Percentiles rank a stretch among this genome's conserved stretches.
Conservation (phyloP, 1,140 invertebrate genomes). For the Drosophila albomicans region DNA sequence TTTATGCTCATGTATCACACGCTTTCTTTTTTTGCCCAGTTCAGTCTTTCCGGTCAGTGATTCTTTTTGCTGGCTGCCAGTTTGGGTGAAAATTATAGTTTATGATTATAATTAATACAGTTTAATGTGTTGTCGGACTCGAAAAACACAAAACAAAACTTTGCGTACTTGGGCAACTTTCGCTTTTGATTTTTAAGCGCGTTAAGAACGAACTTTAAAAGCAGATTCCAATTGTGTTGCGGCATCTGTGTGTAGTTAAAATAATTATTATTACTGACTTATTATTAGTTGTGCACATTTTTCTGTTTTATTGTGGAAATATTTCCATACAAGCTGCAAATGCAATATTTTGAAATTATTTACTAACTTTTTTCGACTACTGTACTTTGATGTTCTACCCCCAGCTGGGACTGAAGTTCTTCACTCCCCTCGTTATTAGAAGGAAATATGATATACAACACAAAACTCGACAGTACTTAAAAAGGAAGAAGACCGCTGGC, state of each 20-base stretch:
- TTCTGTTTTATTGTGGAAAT: neutral
- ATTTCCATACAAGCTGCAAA: neutral
- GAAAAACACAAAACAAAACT: neutral
- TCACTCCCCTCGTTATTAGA: neutral
- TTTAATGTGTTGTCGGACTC: constrained; percentile 59
- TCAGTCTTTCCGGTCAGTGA: constrained; percentile 70
- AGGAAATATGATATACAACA: neutral
- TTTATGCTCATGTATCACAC: constrained; percentile 13
- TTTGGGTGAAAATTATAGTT: constrained; percentile 76
- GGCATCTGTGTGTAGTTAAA: neutral
- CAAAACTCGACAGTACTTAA: neutral
- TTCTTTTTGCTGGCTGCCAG: constrained; percentile 57
- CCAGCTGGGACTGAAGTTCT: neutral
- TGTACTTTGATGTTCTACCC: neutral
- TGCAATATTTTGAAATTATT: neutral
- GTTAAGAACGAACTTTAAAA: constrained; percentile 19
- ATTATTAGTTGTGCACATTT: neutral
- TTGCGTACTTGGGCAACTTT: constrained; percentile 57
- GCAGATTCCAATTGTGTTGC: constrained; percentile 20
- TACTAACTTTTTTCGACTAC: neutral
- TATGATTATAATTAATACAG: constrained; percentile 75
- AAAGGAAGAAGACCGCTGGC: neutral
- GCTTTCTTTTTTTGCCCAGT: constrained; percentile 60
- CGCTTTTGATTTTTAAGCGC: constrained; percentile 46
- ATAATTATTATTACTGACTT: neutral